A percentile compares a stretch with the other conserved stretches of the same genome.
Conservation (phyloP, 2,888 invertebrate genomes). For the Ischnura elegans region DNA sequence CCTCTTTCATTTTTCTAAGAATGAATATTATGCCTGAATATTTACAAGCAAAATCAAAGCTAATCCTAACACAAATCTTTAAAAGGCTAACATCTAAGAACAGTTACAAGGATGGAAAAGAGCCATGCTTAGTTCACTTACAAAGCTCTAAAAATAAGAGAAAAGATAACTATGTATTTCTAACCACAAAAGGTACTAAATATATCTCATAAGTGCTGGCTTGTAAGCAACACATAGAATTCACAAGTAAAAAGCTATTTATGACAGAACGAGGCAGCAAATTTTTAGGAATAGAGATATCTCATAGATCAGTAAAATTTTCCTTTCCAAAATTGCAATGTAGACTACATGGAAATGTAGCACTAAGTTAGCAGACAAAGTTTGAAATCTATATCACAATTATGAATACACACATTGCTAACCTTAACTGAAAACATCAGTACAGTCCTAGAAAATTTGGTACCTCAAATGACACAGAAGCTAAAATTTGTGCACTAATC, state of each 20-base stretch:
- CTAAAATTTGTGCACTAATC: not conserved
- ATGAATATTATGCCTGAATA: not conserved
- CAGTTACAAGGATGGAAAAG: not conserved
- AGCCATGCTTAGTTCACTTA: not conserved
- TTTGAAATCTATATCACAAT: too few relatives aligned
- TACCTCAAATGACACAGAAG: too few relatives aligned
- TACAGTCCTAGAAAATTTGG: too few relatives aligned
- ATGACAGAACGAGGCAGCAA: too few relatives aligned
- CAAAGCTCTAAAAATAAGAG: not conserved
- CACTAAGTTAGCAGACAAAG: too few relatives aligned
- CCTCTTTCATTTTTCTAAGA: not conserved
- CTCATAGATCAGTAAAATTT: too few relatives aligned
- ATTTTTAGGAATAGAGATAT: too few relatives aligned
- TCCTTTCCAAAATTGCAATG: too few relatives aligned
- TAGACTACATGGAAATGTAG: too few relatives aligned
- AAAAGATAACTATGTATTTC: not conserved
- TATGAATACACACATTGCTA: too few relatives aligned
- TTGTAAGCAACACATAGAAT: not conserved
- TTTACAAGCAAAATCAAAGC: not conserved
- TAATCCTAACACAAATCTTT: not conserved
- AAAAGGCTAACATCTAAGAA: not conserved
- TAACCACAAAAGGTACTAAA: not conserved
- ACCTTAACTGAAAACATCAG: too few relatives aligned
- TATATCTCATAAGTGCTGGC: not conserved
- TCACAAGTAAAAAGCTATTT: not conserved